Percentiles rank a stretch among this genome's conserved stretches.
Conservation (phyloP, 2,113 vertebrate genomes). For the Parus major region DNA sequence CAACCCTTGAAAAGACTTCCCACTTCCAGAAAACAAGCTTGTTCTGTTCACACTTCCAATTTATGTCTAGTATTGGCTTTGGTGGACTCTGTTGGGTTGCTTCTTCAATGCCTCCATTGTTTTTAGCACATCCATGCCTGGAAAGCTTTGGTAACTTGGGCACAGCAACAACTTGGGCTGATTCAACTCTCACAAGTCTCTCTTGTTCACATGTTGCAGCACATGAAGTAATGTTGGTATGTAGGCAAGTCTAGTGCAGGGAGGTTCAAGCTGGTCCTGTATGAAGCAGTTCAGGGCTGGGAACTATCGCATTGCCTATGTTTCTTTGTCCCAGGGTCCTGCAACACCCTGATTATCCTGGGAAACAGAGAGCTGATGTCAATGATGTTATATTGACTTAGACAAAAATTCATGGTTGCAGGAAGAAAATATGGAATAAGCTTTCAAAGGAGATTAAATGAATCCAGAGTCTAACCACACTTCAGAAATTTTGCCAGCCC, state of each 20-base stretch:
- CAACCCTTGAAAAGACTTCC: not conserved
- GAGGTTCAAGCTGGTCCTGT: not conserved
- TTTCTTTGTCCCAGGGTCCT: not conserved
- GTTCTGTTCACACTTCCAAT: not conserved
- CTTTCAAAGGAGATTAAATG: slow-evolving; percentile 5
- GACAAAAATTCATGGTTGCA: not conserved
- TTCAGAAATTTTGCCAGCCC: not conserved
- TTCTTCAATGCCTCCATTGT: not conserved
- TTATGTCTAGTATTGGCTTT: not conserved
- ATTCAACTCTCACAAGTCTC: not conserved
- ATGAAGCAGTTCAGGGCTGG: not conserved
- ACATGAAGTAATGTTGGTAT: not conserved
- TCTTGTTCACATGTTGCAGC: not conserved
- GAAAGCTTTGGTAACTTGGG: not conserved
- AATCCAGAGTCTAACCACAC: not conserved
- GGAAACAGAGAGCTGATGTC: not conserved
- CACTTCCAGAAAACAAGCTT: not conserved
- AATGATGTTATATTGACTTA: not conserved
- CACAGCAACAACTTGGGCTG: not conserved
- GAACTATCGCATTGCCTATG: not conserved
- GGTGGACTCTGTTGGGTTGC: not conserved
- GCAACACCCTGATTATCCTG: not conserved
- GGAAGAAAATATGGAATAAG: not conserved
- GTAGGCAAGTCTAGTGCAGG: not conserved
- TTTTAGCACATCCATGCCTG: not conserved